Percentiles rank a stretch among this genome's conserved stretches.
Conservation (phyloP, 2,113 vertebrate species). For the Passer montanus region DNA sequence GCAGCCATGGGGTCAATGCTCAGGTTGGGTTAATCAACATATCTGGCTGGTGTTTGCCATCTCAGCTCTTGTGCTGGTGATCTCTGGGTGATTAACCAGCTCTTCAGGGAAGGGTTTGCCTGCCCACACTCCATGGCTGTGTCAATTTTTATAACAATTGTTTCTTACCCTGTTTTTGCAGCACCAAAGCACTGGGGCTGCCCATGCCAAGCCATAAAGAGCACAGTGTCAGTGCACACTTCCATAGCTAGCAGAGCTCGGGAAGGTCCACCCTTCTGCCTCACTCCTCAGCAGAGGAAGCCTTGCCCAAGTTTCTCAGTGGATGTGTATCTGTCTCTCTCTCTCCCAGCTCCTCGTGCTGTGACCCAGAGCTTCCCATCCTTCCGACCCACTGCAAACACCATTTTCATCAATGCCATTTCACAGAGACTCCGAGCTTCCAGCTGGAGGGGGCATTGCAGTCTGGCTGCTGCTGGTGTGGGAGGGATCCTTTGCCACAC, state of each 20-base stretch:
- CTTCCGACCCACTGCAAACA: neutral
- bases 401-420: neutral
- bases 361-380: neutral
- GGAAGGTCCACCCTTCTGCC: neutral
- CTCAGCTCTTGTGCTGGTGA: neutral
- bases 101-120: neutral
- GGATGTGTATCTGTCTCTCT: neutral
- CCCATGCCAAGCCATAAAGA: neutral
- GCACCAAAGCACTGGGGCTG: neutral
- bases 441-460: neutral
- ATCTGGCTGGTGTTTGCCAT: neutral
- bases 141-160: neutral
- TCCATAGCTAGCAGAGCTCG: neutral
- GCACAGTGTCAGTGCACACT: neutral
- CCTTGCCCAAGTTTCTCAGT: neutral
- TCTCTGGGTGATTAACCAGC: neutral
- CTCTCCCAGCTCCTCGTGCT: neutral
- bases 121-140: neutral
- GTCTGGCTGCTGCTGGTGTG: accelerated
- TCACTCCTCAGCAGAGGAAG: neutral
- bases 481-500: neutral
- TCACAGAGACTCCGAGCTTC: neutral
- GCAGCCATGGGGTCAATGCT: neutral
- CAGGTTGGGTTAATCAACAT: neutral
- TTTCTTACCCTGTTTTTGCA: neutral